Conservation (phyloP, 2,113 vertebrate species). For the Cyanistes caeruleus region DNA sequence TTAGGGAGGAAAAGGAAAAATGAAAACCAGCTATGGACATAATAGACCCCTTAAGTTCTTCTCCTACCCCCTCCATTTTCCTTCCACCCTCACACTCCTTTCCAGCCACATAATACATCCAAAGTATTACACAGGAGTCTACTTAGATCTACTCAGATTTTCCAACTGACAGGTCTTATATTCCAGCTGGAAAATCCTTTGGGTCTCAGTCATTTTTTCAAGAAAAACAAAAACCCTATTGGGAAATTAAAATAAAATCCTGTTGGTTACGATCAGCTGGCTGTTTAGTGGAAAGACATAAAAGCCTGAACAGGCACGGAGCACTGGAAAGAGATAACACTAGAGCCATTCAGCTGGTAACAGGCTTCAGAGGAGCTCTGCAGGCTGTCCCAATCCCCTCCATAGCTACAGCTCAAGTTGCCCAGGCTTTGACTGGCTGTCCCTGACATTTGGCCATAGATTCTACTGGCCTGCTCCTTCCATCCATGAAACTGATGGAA, state of each 20-base stretch:
- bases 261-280: not conserved
- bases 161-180: conserved; percentile 42
- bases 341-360: not conserved
- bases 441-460: not conserved
- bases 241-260: conserved; percentile 27
- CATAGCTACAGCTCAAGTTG: not conserved
- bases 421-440: not conserved
- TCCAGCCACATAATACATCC: not conserved
- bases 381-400: not conserved
- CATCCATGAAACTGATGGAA: not conserved
- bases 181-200: conserved; percentile 46
- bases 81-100: not conserved
- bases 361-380: not conserved
- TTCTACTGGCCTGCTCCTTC: not conserved
- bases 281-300: conserved; percentile 1
- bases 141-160: conserved; percentile 29
- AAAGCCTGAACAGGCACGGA: not conserved
- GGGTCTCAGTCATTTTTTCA: not conserved
- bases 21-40: not conserved
- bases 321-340: conserved; percentile 15
- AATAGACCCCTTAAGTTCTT: not conserved
- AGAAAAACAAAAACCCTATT: not conserved
- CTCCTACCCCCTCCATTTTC: not conserved
- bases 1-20: not conserved
- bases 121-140: conserved; percentile 3